Base-by-base conservation (phyloP, 1,140 invertebrate genomes). In the Steinernema khuongi region DNA sequence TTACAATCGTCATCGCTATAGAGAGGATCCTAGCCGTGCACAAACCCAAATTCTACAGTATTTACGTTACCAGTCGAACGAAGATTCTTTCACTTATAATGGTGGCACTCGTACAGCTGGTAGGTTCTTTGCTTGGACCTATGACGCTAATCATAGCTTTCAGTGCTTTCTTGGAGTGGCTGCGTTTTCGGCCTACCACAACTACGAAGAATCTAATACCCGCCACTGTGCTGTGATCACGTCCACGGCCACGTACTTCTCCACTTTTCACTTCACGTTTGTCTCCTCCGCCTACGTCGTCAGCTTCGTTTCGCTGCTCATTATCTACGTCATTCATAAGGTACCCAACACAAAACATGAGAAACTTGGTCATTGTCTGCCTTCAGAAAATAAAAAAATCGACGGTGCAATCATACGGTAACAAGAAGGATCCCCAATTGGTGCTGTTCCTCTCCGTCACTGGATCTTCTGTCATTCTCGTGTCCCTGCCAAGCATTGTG, bases 211-310 rank as follows among this genome's bases (percentile, higher is more conserved):
- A 4, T 7, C 50, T 7, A 60, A 60, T 22, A 60, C 50, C 19
- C 50, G 50, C 7, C 50, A 60, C 50, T 60, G 50, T 22, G 50
- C 50, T 4, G 26, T 60, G 14, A 60, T 60, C 50, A 60, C 50
- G 4, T 60, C 50, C 50, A 60, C 50, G 7, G 11, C 50, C 50
- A 60, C 50, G 14, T 60, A n/a, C 50, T 71, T 67, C 70, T 71
- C 70, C 32, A 71, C 70, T 1, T 32, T 71, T 11, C 70, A 71
- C 32, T 71, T 71, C 70, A 31, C 44, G 1, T 71, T 71, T 33
- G 33, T 67, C 33, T 22, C 50, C 33, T 2, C n/a, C 33, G 70
- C 32, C 22, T 71, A 71, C 33, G 32, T 28, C 1, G 26, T 71
- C 26, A 28, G 32, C 22, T 41, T 71, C 17, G 18, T 30, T 1